Conservation (phyloP, 2,797 vertebrate genomes). For the Pipistrellus pygmaeus region DNA sequence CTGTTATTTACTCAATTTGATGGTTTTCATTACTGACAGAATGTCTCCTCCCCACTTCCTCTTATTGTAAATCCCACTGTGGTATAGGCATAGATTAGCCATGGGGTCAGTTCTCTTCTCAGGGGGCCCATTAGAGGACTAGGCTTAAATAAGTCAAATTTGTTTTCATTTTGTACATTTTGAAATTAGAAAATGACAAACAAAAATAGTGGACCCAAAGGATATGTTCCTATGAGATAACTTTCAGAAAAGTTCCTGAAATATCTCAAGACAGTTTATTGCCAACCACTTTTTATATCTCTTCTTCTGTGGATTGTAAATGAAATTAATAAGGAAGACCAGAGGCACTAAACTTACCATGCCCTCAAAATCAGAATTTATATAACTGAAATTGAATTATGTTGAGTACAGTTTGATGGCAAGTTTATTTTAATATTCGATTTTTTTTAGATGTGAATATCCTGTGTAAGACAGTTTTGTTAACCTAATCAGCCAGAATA, state of each 20-base stretch:
- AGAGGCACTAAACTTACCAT: background rate
- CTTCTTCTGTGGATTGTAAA: conserved; percentile 34
- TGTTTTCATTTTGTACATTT: conserved; percentile 26
- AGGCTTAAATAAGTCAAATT: background rate
- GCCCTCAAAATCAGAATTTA: conserved; percentile 55
- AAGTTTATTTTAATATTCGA: conserved; percentile 65
- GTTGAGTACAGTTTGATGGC: conserved; percentile 48
- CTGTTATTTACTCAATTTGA: background rate
- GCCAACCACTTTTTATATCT: background rate
- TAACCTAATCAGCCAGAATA: conserved; percentile 62
- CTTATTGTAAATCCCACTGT: background rate
- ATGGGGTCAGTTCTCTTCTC: background rate
- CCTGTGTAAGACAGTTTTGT: conserved; percentile 53
- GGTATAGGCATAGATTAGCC: background rate
- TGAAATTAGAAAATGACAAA: background rate
- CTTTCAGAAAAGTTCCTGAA: conserved; percentile 51
- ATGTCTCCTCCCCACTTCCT: background rate
- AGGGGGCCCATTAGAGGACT: background rate
- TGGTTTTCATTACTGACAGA: background rate
- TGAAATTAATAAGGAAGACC: conserved; percentile 1
- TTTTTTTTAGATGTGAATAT: conserved; percentile 48
- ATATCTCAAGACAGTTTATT: conserved; percentile 45
- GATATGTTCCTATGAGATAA: background rate
- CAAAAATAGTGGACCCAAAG: background rate
- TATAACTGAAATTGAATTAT: conserved; percentile 51